These are phyloP conservation scores for Spatulosminthurus flaviceps DNA, from an alignment of 2,888 invertebrate genomes.

Conservation along the genomic window DNA sequence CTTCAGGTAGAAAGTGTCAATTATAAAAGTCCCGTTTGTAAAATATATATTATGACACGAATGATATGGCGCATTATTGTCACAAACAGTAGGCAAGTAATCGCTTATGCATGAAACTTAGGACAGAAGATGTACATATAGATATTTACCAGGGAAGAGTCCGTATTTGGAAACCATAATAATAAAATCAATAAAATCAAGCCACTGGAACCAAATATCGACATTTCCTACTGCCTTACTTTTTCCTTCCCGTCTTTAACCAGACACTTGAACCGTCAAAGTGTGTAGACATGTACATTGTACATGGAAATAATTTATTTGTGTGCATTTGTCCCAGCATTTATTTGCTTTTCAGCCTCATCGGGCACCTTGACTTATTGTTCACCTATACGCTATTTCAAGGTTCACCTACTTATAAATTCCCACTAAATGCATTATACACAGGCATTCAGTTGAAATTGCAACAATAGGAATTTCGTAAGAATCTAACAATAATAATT, in stretches of 20 bases:
- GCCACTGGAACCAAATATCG: conserved; percentile 11
- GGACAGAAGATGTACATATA: too few relatives aligned
- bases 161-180: neutral
- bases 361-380: conserved; percentile 12
- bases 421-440: neutral
- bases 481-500: neutral
- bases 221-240: conserved; percentile 18
- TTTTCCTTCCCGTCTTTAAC: neutral
- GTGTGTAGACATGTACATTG: too few relatives aligned
- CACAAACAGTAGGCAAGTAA: neutral
- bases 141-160: too few relatives aligned
- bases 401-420: conserved; percentile 6
- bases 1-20: neutral
- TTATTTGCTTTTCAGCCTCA: neutral
- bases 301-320: too few relatives aligned
- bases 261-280: too few relatives aligned
- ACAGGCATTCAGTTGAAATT: neutral
- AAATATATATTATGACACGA: neutral
- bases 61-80: too few relatives aligned
- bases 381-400: neutral
- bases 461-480: neutral
- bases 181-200: conserved; percentile 7
- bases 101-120: too few relatives aligned
- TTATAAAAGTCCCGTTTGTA: neutral
- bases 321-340: too few relatives aligned